Base-by-base conservation (phyloP, 2,888 invertebrate genomes). In the Chrysodeixis includens region DNA sequence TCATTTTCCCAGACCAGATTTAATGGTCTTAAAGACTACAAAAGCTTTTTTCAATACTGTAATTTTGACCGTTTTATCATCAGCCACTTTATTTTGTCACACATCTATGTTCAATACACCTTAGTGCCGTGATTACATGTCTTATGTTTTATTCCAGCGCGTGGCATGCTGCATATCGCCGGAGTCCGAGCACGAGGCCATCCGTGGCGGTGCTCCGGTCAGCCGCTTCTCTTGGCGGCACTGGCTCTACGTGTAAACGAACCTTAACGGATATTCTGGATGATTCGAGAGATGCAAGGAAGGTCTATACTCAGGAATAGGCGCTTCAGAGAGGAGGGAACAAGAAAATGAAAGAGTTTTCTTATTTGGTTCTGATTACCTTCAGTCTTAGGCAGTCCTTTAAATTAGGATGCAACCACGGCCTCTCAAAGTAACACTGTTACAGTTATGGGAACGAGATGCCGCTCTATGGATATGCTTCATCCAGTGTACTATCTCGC, bases 161-260 rank as follows among this genome's bases (percentile, higher is more conserved):
- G 65, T 97, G 44, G 97, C 97, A 0, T 95, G 96, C 83, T 96
- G 96, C 78, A 96, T 97, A 80, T 96, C 97, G 8, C 97, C 97
- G 0, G 92, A 95, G 59, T 96, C 96, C 20, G 97, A 97, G 78
- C 97, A 96, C 81, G 96, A 96, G 74, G 95, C 96, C 0, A 96
- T 97, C 55, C 91, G 96, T 51, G 94, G 95, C 63, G 96, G 95
- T 0, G 96, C 96, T 54, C 94, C 96, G 1, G 96, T 96, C 54
- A 96, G 92, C 66, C 93, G 97, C 71, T 97, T 97, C 82, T 95
- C 95, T 69, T 96, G 96, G 88, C 94, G 92, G 78, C 97, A 97
- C 81, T 97, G 97, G 97, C 92, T 97, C 6, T 96, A 96, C 76
- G 96, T 97, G 26, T 97, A 96, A 95, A 68, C 9, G 14, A 44